Base-by-base conservation (phyloP, 2,888 invertebrate species). In the Eremobia ochroleuca region DNA sequence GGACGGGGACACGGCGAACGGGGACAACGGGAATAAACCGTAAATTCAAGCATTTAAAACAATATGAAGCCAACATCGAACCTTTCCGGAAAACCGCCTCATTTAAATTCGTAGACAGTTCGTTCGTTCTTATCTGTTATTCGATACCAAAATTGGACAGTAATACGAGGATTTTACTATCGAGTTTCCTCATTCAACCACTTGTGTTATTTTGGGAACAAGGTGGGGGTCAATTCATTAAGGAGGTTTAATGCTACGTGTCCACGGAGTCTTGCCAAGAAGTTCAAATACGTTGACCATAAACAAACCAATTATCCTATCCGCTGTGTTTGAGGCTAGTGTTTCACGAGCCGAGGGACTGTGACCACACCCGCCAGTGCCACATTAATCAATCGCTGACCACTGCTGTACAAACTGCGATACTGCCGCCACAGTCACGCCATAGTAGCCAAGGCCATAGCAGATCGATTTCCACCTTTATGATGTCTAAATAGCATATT, bases 361-460 rank as follows among this genome's bases (percentile, higher is more conserved):
- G 68, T 64, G 78, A 73, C 90, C 90, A 87, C 92, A 87, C 90
- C 89, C 87, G 75, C 82, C 75, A 18, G 84, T 77, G 85, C 81
- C 89, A 76, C 87, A 90, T 90, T 92, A 88, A 92, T 92, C 92
- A 91, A 91, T 86, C 86, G 86, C 82, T 85, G 87, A 85, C 87
- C 88, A 88, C 84, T 82, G 82, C 88, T 90, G 85, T 83, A 83
- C 90, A 85, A 87, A 90, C 87, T 82, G 78, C 85, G 85, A 86
- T 85, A 85, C 82, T 79, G 81, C 73, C 73, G 62, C 75, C 77
- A 68, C 74, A 85, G 82, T 89, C 89, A 82, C 88, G 87, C 86
- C 77, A 81, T 73, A 59, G 70, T 76, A 79, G 55, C 76, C 82
- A 87, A 82, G 81, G 79, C 77, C 82, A 79, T 31, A 59, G 64